Percentiles rank a stretch among this genome's conserved stretches.
phyloP scores from a whole-genome alignment of 2,888 invertebrate genomes.

The Tridacna crocea region DNA sequence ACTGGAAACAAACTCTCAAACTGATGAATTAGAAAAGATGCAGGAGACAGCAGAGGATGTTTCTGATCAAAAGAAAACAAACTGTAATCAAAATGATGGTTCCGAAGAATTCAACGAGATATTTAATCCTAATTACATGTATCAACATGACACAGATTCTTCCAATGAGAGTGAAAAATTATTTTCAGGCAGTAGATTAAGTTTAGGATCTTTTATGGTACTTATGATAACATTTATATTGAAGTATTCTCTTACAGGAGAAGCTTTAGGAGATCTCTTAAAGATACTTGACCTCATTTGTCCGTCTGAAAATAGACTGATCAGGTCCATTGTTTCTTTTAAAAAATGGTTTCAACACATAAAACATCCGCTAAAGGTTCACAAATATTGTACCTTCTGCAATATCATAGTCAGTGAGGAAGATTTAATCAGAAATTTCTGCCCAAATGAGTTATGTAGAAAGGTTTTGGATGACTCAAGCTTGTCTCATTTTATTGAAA shows the following conservation, averaged over 20 bases:
- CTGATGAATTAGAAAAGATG: too few species aligned
- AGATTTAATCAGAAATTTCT: background rate
- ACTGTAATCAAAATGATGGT: slow-evolving; percentile 31
- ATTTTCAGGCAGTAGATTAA: background rate
- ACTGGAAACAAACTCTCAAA: too few species aligned
- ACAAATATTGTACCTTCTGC: slow-evolving; percentile 24
- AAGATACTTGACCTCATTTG: slow-evolving; percentile 15
- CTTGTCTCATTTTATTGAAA: slow-evolving; percentile 16
- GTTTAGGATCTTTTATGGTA: slow-evolving; percentile 12
- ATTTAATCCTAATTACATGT: background rate
- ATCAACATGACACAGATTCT: slow-evolving; percentile 1
- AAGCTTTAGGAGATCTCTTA: slow-evolving; percentile 17
- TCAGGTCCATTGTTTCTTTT: slow-evolving; percentile 11
- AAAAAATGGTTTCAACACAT: slow-evolving; percentile 27
- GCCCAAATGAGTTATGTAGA: slow-evolving; percentile 14
- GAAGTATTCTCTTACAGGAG: slow-evolving; percentile 16
- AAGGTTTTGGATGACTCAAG: slow-evolving; percentile 17
- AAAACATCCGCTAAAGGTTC: slow-evolving; percentile 16
- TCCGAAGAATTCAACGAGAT: too few species aligned
- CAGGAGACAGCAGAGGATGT: too few species aligned
- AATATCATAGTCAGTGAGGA: background rate
- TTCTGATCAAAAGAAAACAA: slow-evolving; percentile 21
- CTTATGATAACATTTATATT: slow-evolving; percentile 17
- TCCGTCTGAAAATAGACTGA: slow-evolving; percentile 10
- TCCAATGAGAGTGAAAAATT: background rate